Conservation (phyloP, 53 echinoderm and acorn worm genomes). For the Echinometra lucunter region DNA sequence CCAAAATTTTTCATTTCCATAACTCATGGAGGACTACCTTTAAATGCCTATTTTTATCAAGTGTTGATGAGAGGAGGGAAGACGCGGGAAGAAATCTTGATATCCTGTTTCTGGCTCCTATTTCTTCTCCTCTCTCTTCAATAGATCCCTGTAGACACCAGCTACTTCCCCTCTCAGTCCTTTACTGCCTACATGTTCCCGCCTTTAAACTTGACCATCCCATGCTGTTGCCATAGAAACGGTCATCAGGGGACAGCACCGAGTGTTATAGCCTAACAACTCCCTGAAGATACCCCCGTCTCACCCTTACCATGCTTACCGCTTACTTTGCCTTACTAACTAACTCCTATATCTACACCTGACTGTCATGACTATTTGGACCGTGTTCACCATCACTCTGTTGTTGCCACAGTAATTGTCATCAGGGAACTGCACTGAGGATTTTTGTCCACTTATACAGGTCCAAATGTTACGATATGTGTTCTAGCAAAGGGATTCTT, state of each 20-base stretch:
- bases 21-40: neutral
- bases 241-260: neutral
- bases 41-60: conserved; percentile 17
- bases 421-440: neutral
- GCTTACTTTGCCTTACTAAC: no score
- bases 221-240: neutral
- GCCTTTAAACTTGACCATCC: neutral
- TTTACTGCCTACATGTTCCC: neutral
- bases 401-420: neutral
- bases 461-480: no score
- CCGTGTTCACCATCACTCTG: neutral
- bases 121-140: neutral
- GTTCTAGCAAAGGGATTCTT: no score
- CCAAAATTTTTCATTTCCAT: neutral
- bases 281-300: no score
- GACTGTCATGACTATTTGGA: no score
- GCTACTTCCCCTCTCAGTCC: neutral
- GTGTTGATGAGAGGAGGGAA: neutral
- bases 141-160: neutral
- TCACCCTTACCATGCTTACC: no score
- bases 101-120: neutral
- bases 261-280: neutral
- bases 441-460: neutral
- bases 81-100: neutral
- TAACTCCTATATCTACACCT: no score